phyloP scores from a whole-genome alignment of 2,797 vertebrate species.

The Loris lydekkerianus region DNA sequence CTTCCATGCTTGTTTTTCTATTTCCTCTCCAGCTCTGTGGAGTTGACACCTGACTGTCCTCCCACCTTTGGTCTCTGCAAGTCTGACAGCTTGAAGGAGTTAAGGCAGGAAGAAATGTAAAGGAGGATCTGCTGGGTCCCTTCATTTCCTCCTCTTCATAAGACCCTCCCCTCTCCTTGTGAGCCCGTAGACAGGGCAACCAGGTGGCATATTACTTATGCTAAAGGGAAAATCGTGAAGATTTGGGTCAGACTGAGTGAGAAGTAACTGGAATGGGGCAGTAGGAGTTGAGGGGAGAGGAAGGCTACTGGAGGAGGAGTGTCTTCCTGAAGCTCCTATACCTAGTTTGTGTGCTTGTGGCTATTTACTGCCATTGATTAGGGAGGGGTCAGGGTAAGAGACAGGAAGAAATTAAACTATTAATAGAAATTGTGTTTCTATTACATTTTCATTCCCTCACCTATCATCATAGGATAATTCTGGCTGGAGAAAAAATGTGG shows the following conservation, averaged over 20 bases:
- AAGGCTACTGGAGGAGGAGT: not conserved
- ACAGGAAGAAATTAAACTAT: too few species aligned
- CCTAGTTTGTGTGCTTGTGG: not conserved
- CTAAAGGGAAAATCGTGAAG: not conserved
- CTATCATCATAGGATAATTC: not conserved
- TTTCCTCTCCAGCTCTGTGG: not conserved
- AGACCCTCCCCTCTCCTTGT: not conserved
- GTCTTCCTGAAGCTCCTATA: not conserved
- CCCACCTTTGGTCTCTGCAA: not conserved
- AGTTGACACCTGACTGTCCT: not conserved
- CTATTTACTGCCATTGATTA: not conserved
- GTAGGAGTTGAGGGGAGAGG: not conserved
- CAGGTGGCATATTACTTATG: not conserved
- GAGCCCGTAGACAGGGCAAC: not conserved
- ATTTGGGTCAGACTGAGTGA: slow-evolving; percentile 17
- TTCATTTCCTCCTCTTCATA: not conserved
- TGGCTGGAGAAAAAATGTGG: not conserved
- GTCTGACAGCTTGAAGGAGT: not conserved
- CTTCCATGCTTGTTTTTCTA: not conserved
- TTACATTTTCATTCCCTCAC: slow-evolving; percentile 37
- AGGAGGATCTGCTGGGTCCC: not conserved
- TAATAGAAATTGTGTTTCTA: too few species aligned
- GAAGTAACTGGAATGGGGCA: not conserved
- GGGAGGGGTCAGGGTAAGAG: not conserved
- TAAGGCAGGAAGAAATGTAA: not conserved